Percentiles rank a stretch among this genome's conserved stretches.
Conservation (phyloP, 23 tunicate species). For the Ascidia mentula region DNA sequence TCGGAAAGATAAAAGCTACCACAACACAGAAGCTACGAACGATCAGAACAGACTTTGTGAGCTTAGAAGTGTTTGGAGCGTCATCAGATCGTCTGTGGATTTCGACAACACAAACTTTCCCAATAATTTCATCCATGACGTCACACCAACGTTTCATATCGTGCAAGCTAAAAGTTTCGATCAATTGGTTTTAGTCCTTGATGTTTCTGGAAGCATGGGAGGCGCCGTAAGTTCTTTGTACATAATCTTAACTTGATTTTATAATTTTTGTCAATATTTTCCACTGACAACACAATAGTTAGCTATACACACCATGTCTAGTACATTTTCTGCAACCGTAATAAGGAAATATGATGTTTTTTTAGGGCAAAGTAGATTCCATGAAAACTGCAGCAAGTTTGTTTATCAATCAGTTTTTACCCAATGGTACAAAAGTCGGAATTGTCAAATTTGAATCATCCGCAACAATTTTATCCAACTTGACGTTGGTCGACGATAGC, state of each 20-base stretch:
- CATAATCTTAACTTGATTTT: too few relatives aligned
- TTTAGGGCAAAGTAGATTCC: not conserved
- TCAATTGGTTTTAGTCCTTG: constrained; percentile 2
- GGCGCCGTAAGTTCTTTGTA: too few relatives aligned
- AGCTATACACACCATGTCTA: too few relatives aligned
- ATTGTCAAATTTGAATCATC: constrained; percentile 27
- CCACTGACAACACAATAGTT: too few relatives aligned
- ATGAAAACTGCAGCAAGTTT: constrained; percentile 21
- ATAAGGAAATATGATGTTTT: too few relatives aligned
- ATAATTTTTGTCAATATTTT: too few relatives aligned
- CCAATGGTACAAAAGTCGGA: constrained; percentile 35
- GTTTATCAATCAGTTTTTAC: constrained; percentile 11
- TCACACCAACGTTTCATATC: not conserved
- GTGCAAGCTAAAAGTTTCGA: not conserved
- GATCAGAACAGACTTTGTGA: constrained; percentile 16
- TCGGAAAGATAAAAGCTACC: too few relatives aligned
- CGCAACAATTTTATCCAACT: not conserved
- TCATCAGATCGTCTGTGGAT: constrained; percentile 6
- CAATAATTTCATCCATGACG: not conserved
- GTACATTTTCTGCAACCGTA: too few relatives aligned
- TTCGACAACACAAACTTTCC: constrained; percentile 1
- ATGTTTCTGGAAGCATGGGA: constrained; percentile 13
- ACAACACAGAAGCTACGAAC: constrained; percentile 5
- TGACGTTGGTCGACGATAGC: not conserved
- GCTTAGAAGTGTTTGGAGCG: constrained; percentile 4